Evolutionary conservation across 2,888 invertebrate genomes (phyloP).

Genomic region (Subacronicta megacephala): DNA sequence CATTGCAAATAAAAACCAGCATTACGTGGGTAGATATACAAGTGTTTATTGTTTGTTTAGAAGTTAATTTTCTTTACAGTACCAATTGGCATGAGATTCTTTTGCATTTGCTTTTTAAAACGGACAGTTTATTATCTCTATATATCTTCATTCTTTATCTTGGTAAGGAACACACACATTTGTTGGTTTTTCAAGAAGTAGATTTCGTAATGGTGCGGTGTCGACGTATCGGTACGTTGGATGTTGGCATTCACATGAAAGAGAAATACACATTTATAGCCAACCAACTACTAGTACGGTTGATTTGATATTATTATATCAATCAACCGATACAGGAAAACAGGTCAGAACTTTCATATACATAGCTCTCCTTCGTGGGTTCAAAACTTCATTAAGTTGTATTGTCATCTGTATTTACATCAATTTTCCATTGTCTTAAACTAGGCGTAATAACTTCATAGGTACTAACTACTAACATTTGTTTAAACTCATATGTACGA

Average conservation of each 20-base stretch:
- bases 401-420: conserved; percentile 25
- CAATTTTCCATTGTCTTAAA: conserved; percentile 16
- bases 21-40: conserved; percentile 34
- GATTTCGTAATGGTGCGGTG: conserved; percentile 22
- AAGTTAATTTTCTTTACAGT: conserved; percentile 44
- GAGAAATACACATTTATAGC: conserved; percentile 16
- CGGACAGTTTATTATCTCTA: conserved; percentile 29
- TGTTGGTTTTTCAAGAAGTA: conserved; percentile 19
- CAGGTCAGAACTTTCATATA: conserved; percentile 3
- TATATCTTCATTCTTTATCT: conserved; percentile 11
- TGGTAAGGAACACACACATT: conserved; percentile 1
- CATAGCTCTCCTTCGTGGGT: conserved; percentile 1
- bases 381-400: conserved; percentile 19
- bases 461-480: conserved; percentile 28
- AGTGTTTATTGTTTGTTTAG: conserved; percentile 46
- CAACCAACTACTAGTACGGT: conserved; percentile 12
- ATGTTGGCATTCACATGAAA: conserved; percentile 5
- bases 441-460: conserved; percentile 5
- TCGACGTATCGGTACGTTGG: conserved; percentile 14
- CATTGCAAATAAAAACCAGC: conserved; percentile 43
- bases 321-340: conserved; percentile 2
- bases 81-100: conserved; percentile 33
- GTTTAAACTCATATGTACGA: conserved; percentile 22
- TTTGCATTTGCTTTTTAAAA: conserved; percentile 26
- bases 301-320: conserved; percentile 10